phyloP scores from a whole-genome alignment of 1,140 invertebrate species.

The Magallana angulata region DNA sequence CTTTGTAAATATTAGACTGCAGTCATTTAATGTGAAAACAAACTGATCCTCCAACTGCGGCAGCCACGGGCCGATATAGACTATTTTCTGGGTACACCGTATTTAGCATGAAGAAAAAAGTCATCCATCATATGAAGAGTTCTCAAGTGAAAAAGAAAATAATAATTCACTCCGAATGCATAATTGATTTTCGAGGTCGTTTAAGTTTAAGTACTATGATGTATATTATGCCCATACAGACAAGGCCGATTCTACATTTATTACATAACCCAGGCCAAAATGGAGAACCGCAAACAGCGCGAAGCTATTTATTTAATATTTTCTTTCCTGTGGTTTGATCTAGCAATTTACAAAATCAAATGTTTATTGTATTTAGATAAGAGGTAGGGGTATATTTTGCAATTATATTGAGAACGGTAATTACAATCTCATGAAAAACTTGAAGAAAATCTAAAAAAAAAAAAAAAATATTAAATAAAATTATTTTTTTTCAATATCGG shows the following conservation, averaged over 20 bases:
- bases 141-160: slow-evolving; percentile 35
- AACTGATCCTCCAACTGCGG: neutral
- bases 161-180: slow-evolving; percentile 31
- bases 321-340: too few species aligned
- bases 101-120: slow-evolving; percentile 27
- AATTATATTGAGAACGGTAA: too few species aligned
- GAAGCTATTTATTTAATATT: too few species aligned
- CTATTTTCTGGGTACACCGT: slow-evolving; percentile 12
- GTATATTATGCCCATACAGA: slow-evolving; percentile 13
- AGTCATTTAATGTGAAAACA: slow-evolving; percentile 35
- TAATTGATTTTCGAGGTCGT: slow-evolving; percentile 27
- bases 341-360: too few species aligned
- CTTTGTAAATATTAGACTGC: slow-evolving; percentile 34
- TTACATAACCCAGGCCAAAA: slow-evolving; percentile 14
- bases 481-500: neutral
- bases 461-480: too few species aligned
- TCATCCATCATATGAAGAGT: slow-evolving; percentile 6
- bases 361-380: too few species aligned
- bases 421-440: too few species aligned
- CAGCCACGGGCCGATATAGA: neutral
- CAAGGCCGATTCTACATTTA: slow-evolving; percentile 14
- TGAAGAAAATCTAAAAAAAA: too few species aligned
- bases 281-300: neutral
- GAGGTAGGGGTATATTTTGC: too few species aligned
- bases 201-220: slow-evolving; percentile 8